Percentiles rank a stretch among this genome's conserved stretches.
Conservation (phyloP, 2,113 vertebrate species). For the Hemicordylus capensis region DNA sequence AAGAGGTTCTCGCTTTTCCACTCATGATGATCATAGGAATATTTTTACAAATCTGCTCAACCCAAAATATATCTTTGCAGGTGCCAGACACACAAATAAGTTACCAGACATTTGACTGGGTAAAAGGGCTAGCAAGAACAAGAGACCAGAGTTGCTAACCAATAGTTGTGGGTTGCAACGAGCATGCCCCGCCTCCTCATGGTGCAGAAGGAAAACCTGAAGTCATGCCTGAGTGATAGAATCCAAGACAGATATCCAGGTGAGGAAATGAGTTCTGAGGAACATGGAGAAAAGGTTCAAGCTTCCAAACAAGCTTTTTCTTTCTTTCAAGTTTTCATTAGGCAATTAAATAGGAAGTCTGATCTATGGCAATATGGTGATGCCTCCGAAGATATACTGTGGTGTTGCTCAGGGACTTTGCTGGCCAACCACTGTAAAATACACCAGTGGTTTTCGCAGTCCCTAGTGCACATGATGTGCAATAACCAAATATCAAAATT, state of each 20-base stretch:
- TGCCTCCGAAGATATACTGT: constrained; percentile 80
- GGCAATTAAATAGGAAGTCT: constrained; percentile 76
- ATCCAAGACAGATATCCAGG: constrained; percentile 80
- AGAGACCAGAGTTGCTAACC: constrained; percentile 71
- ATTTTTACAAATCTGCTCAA: constrained; percentile 74
- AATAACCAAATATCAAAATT: constrained; percentile 75
- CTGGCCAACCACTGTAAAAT: constrained; percentile 79
- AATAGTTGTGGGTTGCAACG: constrained; percentile 70
- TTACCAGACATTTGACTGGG: constrained; percentile 72
- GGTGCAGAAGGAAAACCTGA: constrained; percentile 73
- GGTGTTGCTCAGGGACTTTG: constrained; percentile 74
- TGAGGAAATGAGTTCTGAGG: constrained; percentile 72
- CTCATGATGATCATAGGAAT: constrained; percentile 64
- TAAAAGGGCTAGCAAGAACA: constrained; percentile 71
- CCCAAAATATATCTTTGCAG: constrained; percentile 70
- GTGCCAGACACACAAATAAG: constrained; percentile 76
- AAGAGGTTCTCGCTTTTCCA: constrained; percentile 73
- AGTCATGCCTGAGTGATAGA: constrained; percentile 79
- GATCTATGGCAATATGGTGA: constrained; percentile 81
- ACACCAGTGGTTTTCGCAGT: constrained; percentile 81
- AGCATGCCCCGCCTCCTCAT: constrained; percentile 67
- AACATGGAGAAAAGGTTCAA: constrained; percentile 76
- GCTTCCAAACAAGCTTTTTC: constrained; percentile 78
- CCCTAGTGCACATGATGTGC: constrained; percentile 84
- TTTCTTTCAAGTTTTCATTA: constrained; percentile 72